Percentiles rank a stretch among this genome's conserved stretches.
These are phyloP conservation scores for Trichacis sp. DNA, from an alignment of 2,888 invertebrate species.

Conservation along the genomic window DNA sequence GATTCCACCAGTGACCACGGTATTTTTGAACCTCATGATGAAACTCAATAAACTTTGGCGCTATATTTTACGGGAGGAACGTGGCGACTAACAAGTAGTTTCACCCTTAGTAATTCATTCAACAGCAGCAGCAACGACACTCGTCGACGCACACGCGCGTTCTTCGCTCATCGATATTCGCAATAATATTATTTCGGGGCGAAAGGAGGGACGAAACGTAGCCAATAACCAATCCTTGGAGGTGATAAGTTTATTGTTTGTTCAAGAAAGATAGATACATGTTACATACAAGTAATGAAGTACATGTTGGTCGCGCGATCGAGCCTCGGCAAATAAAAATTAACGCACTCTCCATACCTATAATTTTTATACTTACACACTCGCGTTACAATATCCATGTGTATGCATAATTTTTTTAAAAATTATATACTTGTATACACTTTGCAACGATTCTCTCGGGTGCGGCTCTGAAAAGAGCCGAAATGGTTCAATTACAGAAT, in stretches of 20 bases:
- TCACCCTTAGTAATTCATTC: constrained; percentile 36
- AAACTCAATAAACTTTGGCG: not conserved
- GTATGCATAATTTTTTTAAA: not conserved
- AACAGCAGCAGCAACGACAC: too few species aligned
- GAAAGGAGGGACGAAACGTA: constrained; percentile 4
- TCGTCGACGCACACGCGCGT: too few species aligned
- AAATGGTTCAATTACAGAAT: not conserved
- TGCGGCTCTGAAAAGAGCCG: not conserved
- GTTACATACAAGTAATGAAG: constrained; percentile 54
- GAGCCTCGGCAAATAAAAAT: constrained; percentile 3
- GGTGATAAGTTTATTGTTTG: constrained; percentile 63
- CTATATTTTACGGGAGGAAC: too few species aligned
- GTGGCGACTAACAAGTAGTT: not conserved
- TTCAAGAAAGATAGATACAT: constrained; percentile 60
- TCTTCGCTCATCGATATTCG: constrained; percentile 40
- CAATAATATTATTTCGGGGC: too few species aligned
- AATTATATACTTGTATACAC: not conserved
- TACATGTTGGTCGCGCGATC: constrained; percentile 45
- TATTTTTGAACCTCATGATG: constrained; percentile 59
- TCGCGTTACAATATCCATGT: not conserved
- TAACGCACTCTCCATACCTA: not conserved
- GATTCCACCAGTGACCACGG: constrained; percentile 52
- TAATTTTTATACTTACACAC: not conserved
- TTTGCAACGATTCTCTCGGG: not conserved
- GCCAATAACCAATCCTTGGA: constrained; percentile 40